Percentiles rank a stretch among this genome's conserved stretches.
Evolutionary conservation across 2,113 vertebrate species (phyloP).

Genomic region (Labeo rohita): DNA sequence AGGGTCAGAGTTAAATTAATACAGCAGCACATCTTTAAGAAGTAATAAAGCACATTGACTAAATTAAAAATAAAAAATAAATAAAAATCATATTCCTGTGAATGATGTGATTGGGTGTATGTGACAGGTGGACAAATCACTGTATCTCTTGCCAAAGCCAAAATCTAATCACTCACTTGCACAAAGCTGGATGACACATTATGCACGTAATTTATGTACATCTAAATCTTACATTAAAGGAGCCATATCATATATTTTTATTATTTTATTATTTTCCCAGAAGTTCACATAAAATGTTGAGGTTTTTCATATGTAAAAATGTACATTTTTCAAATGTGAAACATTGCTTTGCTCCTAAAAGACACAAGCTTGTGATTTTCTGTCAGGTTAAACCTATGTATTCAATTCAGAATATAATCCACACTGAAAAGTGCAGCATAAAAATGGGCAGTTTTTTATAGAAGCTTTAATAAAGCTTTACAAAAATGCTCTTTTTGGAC

Average conservation of each 20-base stretch:
- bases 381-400: no score
- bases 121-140: constrained; percentile 40
- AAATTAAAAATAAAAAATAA: background rate
- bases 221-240: background rate
- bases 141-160: background rate
- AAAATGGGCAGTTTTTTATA: no score
- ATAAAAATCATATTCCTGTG: background rate
- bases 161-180: background rate
- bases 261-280: background rate
- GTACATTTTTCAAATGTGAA: background rate
- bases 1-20: background rate
- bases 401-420: background rate
- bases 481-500: background rate
- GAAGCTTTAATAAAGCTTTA: background rate
- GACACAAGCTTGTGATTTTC: background rate
- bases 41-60: background rate
- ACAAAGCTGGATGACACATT: background rate
- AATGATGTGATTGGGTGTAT: constrained; percentile 18
- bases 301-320: no score
- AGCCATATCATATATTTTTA: background rate
- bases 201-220: background rate
- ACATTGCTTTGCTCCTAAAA: background rate
- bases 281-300: no score
- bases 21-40: background rate
- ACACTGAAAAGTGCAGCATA: background rate